Evolutionary conservation across 2,888 invertebrate species (phyloP).

Genomic region (Crematogaster levior): DNA sequence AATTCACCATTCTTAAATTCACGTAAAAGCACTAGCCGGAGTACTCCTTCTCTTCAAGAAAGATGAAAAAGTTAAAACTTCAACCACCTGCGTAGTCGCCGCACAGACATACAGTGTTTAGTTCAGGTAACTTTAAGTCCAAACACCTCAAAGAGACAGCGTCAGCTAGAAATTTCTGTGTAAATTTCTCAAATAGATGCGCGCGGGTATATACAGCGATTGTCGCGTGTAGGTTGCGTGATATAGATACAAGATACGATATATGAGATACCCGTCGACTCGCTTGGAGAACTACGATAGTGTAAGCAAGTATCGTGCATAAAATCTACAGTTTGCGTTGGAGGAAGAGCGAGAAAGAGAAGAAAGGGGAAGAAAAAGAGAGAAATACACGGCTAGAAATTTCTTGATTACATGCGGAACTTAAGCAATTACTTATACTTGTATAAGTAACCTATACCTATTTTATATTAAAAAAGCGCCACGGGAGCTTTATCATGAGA

Average conservation of each 20-base stretch:
- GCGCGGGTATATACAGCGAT: neutral
- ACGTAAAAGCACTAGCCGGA: constrained; percentile 6
- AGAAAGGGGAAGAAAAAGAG: neutral
- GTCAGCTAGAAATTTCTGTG: constrained; percentile 39
- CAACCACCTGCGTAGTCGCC: constrained; percentile 4
- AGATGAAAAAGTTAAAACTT: constrained; percentile 41
- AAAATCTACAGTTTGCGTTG: constrained; percentile 13
- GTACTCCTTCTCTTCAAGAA: neutral
- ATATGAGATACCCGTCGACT: constrained; percentile 31
- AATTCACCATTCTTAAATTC: constrained; percentile 29
- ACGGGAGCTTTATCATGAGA: neutral
- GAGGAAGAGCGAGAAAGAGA: neutral
- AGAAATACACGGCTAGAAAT: neutral
- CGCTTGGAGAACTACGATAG: constrained; percentile 42
- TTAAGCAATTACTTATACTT: constrained; percentile 6
- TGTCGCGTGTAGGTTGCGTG: constrained; percentile 23
- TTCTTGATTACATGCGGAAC: neutral
- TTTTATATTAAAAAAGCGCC: neutral
- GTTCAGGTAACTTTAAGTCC: constrained; percentile 27
- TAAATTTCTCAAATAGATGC: constrained; percentile 43
- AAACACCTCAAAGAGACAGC: constrained; percentile 34
- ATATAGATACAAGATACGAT: constrained; percentile 39
- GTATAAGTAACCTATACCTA: too few species aligned
- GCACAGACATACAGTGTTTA: constrained; percentile 9
- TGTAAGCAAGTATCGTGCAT: constrained; percentile 25